Conservation (phyloP, 2,797 vertebrate species). For the Diceros bicornis region DNA sequence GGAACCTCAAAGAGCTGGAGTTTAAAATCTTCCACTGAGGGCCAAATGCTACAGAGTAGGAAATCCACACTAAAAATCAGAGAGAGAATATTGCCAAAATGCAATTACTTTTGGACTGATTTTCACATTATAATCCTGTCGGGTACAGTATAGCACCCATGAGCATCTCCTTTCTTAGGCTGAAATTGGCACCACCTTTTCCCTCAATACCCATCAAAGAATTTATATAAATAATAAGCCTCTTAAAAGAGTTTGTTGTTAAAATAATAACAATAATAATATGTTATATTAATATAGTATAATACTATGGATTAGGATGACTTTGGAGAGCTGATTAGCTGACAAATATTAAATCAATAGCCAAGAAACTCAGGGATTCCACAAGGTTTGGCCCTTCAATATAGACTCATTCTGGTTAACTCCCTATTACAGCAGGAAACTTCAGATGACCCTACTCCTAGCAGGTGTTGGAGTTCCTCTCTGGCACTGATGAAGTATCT, state of each 20-base stretch:
- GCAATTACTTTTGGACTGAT: neutral
- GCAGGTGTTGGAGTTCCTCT: neutral
- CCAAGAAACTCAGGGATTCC: neutral
- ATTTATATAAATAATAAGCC: neutral
- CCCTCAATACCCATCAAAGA: neutral
- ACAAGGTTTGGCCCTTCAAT: neutral
- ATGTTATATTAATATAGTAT: neutral
- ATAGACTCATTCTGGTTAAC: neutral
- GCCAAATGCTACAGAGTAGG: slow-evolving; percentile 41
- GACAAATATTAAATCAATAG: neutral
- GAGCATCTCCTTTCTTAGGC: neutral
- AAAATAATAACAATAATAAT: neutral
- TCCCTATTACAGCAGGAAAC: neutral
- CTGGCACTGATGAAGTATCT: neutral
- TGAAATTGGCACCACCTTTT: neutral
- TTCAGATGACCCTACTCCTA: neutral
- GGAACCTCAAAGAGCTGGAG: slow-evolving; percentile 19
- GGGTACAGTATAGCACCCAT: neutral
- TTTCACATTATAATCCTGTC: neutral
- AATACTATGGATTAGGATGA: neutral
- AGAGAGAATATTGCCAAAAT: slow-evolving; percentile 34
- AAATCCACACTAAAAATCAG: slow-evolving; percentile 52
- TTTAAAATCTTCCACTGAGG: neutral
- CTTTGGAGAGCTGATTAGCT: neutral
- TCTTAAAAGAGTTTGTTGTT: neutral